Evolutionary conservation across 2,888 invertebrate genomes (phyloP), one percentile per base, ranked within the genome.

Genomic region (Aproaerema taeniolella): DNA sequence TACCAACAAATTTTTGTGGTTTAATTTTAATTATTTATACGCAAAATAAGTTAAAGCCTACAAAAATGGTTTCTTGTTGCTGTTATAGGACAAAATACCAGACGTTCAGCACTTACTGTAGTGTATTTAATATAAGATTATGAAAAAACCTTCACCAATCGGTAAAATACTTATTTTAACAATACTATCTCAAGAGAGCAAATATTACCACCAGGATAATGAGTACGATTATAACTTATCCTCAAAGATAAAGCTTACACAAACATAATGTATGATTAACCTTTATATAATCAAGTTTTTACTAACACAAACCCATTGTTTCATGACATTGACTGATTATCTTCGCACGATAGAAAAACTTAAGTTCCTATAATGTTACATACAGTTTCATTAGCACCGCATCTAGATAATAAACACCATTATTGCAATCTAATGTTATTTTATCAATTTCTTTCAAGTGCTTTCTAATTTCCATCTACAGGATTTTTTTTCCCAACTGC

Each of bases 391-490:
- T 63, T 61, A 65, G 50, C 51, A 51, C 53, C 49, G 50, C 54
- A 58, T 53, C 53, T 55, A 56, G 51, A 46, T 54, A 51, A 56
- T 55, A 50, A 53, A 50, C 53, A 49, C 61, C 59, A 61, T 68
- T 67, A 71, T 67, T 69, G 67, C 67, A 58, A 74, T 68, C 59
- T 67, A 63, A 72, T 69, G 59, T 71, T 66, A 71, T 71, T 70
- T 75, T 77, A 75, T 75, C 67, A 72, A 72, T 74, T 67, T 64
- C 61, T 55, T 71, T 62, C 64, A 55, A 55, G 45, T 57, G 66
- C 81, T 80, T 81, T 82, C 73, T 67, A 68, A 67, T 61, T 60
- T 47, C 42, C 53, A 61, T 55, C 53, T 49, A 54, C 50, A 57
- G 53, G 49, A 54, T 54, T 53, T 46, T 49, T 50, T 31, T 38